Evolutionary conservation across 2,113 vertebrate species (phyloP).

Genomic region (Xyrauchen texanus): DNA sequence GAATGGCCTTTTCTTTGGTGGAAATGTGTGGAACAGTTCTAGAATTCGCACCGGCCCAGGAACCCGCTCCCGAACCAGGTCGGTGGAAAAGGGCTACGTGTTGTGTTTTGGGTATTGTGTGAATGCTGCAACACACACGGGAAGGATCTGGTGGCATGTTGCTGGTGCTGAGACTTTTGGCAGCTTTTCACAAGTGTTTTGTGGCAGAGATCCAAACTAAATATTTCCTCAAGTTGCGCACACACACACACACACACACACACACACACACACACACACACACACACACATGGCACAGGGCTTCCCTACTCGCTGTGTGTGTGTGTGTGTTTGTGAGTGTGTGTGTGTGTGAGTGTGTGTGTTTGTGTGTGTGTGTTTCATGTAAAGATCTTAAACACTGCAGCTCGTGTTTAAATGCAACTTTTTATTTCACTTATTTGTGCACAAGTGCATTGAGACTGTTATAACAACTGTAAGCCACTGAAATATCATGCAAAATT

Average conservation of each 20-base stretch:
- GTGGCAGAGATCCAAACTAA: constrained; percentile 89
- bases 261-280: constrained; percentile 59
- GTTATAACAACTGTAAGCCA: too few species aligned
- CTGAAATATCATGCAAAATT: too few species aligned
- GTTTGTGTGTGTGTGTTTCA: constrained; percentile 73
- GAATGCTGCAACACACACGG: too few species aligned
- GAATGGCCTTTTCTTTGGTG: too few species aligned
- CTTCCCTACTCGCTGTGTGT: neutral
- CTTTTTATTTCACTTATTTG: neutral
- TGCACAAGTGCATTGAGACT: neutral
- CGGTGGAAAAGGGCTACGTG: too few species aligned
- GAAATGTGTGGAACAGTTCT: too few species aligned
- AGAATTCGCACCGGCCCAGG: too few species aligned
- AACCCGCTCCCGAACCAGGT: too few species aligned
- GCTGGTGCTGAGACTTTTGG: too few species aligned
- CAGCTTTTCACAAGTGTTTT: constrained; percentile 59
- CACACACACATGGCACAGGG: constrained; percentile 62
- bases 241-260: too few species aligned
- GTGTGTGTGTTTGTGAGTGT: constrained; percentile 41
- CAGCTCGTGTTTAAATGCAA: neutral
- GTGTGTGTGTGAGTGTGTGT: constrained; percentile 46
- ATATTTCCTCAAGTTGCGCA: constrained; percentile 82
- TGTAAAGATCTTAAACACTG: constrained; percentile 74
- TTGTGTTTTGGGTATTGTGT: too few species aligned
- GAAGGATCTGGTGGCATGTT: too few species aligned